Base-by-base conservation (phyloP, 2,888 invertebrate species). In the Alloscopus bannaensis region DNA sequence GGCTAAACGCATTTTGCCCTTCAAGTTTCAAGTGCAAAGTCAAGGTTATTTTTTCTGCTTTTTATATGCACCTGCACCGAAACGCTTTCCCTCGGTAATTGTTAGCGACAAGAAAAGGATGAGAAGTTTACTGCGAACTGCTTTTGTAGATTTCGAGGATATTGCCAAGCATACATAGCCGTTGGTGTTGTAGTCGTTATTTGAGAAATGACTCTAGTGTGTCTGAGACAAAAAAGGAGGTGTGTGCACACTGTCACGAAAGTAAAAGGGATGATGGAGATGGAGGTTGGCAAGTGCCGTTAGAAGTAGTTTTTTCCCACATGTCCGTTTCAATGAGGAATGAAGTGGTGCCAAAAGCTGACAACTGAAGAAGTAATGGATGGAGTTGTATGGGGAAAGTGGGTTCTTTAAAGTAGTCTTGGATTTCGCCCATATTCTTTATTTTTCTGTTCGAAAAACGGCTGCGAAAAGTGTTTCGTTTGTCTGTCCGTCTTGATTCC, bases 11-110 rank as follows among this genome's bases (percentile, higher is more conserved):
- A n/a, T n/a, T n/a, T 47, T 45, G 20, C 13, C 59, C 59, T 45
- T 70, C 40, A 52, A 55, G 57, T 50, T 59, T 65, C 77, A 77
- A 77, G 70, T 70, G 52, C 65, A 70, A 77, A 77, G 77, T 77
- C 70, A 77, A 77, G 77, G 77, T 50, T 64, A 60, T 65, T 77
- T 64, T 47, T 57, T 31, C 8, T 28, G 1, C 6, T 24, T 1
- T 29, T 31, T 3, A 4, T 22, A 11, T 59, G 29, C 70, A 70
- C 70, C 70, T 70, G 70, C 70, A 29, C 55, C n/a, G 3, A 3
- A n/a, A 3, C 18, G n/a, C 18, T 4, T 13, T 36, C 36, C 36
- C 6, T 36, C 13, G 36, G n/a, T n/a, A n/a, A n/a, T n/a, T n/a
- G n/a, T n/a, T n/a, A n/a, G n/a, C n/a, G n/a, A n/a, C n/a, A n/a